A percentile compares a stretch with the other conserved stretches of the same genome.
These are phyloP conservation scores for Notoglanidium macrostoma DNA, from an alignment of 2,797 vertebrate genomes.

Conservation along the genomic window DNA sequence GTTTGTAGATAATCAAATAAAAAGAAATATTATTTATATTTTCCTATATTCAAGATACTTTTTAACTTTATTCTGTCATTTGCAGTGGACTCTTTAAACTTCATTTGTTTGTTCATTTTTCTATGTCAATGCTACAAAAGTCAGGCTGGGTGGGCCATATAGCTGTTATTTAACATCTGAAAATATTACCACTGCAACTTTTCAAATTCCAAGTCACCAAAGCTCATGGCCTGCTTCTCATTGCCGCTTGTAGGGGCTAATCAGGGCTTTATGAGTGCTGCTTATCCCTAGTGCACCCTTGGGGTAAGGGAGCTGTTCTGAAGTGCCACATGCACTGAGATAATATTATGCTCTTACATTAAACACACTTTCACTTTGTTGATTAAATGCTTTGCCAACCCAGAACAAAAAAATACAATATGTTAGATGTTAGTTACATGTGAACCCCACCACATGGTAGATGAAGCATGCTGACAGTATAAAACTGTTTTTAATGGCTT, in stretches of 20 bases:
- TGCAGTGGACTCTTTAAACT: neutral
- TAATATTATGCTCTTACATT: neutral
- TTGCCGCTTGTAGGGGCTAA: constrained; percentile 28
- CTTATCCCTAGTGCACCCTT: constrained; percentile 28
- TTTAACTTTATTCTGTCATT: neutral
- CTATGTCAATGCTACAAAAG: neutral
- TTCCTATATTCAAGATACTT: neutral
- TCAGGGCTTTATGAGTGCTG: constrained; percentile 29
- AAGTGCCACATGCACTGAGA: neutral
- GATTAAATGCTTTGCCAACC: neutral
- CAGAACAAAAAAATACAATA: neutral
- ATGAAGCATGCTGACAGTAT: constrained; percentile 20
- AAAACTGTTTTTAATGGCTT: constrained; percentile 39
- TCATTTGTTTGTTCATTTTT: neutral
- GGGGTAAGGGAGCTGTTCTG: constrained; percentile 2
- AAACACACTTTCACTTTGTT: constrained; percentile 13
- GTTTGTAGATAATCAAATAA: neutral
- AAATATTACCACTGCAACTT: neutral
- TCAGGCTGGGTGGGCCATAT: neutral
- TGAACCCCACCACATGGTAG: constrained; percentile 3
- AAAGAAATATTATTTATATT: neutral
- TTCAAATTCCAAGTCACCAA: neutral
- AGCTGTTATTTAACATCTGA: neutral
- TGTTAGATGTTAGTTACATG: constrained; percentile 3
- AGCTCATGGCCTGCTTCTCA: constrained; percentile 1